Evolutionary conservation across 2,797 vertebrate genomes (phyloP).

Genomic region (Falco rusticolus): DNA sequence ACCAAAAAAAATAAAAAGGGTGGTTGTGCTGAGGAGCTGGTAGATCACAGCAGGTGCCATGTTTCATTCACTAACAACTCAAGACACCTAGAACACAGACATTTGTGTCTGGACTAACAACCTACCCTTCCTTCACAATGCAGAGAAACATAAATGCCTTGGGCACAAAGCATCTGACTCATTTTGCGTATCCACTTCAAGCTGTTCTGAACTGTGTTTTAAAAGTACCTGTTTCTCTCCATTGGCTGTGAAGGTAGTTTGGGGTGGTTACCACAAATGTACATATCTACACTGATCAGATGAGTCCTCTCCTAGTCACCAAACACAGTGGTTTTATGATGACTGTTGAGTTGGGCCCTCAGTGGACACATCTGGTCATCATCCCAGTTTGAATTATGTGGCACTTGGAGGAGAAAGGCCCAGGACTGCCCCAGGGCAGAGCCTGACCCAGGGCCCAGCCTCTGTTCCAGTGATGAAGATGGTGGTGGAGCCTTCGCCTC

Average conservation of each 20-base stretch:
- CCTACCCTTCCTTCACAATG: neutral
- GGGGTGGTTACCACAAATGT: neutral
- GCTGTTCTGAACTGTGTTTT: neutral
- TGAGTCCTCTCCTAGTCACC: neutral
- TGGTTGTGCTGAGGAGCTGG: neutral
- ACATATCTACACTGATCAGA: neutral
- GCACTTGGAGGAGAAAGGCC: neutral
- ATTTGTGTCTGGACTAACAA: neutral
- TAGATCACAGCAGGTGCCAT: neutral
- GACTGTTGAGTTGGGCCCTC: neutral
- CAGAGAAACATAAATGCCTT: neutral
- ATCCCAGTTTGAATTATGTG: neutral
- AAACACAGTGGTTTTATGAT: neutral
- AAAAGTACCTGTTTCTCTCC: neutral
- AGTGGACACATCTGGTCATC: neutral
- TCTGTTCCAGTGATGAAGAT: neutral
- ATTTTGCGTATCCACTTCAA: neutral
- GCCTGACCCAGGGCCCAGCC: neutral
- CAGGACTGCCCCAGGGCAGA: neutral
- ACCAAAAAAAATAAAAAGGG: neutral
- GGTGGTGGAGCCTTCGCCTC: neutral
- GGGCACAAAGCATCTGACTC: neutral
- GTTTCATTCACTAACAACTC: neutral
- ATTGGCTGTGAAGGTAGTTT: neutral
- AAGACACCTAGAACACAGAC: neutral